Conservation (phyloP, 2,888 invertebrate species). For the Diarsia brunnea region DNA sequence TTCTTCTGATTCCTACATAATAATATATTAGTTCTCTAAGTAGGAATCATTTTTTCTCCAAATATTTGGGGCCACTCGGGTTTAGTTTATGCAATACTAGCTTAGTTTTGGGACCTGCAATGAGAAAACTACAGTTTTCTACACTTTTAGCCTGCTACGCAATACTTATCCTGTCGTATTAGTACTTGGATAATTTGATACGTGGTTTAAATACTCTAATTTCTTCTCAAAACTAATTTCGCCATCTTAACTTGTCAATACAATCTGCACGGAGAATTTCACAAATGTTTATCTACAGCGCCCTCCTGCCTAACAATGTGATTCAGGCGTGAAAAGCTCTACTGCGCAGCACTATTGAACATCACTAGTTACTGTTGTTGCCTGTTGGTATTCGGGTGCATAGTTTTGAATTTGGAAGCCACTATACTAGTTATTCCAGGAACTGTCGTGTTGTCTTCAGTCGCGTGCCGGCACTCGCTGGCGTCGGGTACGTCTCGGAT, state of each 20-base stretch:
- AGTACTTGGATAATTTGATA: background rate
- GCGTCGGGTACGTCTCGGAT: slow-evolving; percentile 38
- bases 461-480: slow-evolving; percentile 47
- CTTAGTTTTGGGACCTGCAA: background rate
- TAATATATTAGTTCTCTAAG: background rate
- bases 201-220: background rate
- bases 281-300: background rate
- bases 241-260: background rate
- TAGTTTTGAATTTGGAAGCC: slow-evolving; percentile 48
- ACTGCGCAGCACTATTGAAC: background rate
- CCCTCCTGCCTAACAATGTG: background rate
- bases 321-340: background rate
- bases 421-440: slow-evolving; percentile 47
- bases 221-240: background rate
- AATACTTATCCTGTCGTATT: background rate
- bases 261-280: background rate
- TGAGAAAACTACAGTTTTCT: background rate
- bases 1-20: background rate
- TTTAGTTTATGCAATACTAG: background rate
- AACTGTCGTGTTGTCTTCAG: slow-evolving; percentile 50
- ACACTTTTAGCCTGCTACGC: background rate
- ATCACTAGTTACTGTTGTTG: slow-evolving; percentile 18
- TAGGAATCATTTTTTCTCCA: background rate
- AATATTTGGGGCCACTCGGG: background rate
- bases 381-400: slow-evolving; percentile 23